Evolutionary conservation across 2,888 invertebrate species (phyloP).

Genomic region (Pogonocherus hispidulus): DNA sequence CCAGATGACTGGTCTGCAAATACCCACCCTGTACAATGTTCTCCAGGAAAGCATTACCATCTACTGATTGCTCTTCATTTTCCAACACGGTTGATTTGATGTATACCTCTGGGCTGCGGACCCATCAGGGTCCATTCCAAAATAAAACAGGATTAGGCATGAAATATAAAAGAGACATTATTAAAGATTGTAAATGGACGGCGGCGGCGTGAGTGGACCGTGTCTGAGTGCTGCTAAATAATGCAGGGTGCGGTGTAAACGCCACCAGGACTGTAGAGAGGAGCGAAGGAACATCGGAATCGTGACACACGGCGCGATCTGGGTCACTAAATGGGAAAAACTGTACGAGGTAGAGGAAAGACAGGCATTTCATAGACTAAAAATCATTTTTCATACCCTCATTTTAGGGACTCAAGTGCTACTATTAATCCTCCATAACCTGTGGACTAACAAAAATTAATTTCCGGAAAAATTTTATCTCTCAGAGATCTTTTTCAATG

Average conservation of each 20-base stretch:
- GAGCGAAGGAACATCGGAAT: constrained; percentile 1
- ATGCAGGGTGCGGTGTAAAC: constrained; percentile 38
- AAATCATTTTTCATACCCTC: too few species aligned
- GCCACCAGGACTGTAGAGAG: constrained; percentile 3
- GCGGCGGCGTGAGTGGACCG: constrained; percentile 48
- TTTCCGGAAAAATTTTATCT: too few species aligned
- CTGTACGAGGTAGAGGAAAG: not conserved
- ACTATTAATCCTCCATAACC: too few species aligned
- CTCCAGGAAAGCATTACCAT: too few species aligned
- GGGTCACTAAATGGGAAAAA: not conserved
- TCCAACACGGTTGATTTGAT: constrained; percentile 31
- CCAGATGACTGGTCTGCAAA: too few species aligned
- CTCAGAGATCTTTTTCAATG: too few species aligned
- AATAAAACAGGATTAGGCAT: constrained; percentile 34
- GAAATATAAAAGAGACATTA: constrained; percentile 42
- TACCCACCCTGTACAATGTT: too few species aligned
- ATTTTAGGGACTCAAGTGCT: too few species aligned
- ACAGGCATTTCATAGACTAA: too few species aligned
- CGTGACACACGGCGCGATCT: not conserved
- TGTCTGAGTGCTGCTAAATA: constrained; percentile 53
- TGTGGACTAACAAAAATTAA: too few species aligned
- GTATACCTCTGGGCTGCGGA: not conserved
- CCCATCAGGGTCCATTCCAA: constrained; percentile 19
- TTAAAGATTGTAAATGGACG: constrained; percentile 49
- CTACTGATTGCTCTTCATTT: too few species aligned